A percentile compares a stretch with the other conserved stretches of the same genome.
phyloP scores from a whole-genome alignment of 2,113 vertebrate genomes.

The Myotis brandtii region DNA sequence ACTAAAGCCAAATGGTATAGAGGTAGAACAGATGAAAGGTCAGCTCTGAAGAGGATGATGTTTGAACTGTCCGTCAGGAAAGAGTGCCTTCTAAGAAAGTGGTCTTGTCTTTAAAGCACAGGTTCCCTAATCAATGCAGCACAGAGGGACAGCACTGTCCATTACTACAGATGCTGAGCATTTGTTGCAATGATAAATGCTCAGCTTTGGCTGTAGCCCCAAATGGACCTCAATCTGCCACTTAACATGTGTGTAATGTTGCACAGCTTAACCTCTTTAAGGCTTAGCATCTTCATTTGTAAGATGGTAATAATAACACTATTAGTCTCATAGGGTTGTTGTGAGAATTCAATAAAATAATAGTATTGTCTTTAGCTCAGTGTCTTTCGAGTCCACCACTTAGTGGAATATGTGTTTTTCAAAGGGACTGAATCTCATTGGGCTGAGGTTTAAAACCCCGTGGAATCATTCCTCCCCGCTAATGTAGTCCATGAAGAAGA shows the following conservation, averaged over 20 bases:
- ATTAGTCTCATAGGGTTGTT: background rate
- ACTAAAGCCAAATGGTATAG: background rate
- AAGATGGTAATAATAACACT: background rate
- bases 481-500: background rate
- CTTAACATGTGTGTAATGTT: background rate
- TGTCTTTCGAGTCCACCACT: background rate
- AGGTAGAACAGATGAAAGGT: background rate
- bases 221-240: background rate
- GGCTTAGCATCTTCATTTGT: background rate
- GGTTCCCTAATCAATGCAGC: background rate
- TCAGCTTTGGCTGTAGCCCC: background rate
- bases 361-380: background rate
- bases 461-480: background rate
- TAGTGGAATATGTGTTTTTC: slow-evolving; percentile 42
- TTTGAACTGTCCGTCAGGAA: background rate
- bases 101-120: background rate
- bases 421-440: slow-evolving; percentile 22
- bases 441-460: background rate
- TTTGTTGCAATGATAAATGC: background rate
- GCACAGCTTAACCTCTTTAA: background rate
- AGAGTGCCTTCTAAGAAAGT: background rate
- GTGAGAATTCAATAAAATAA: slow-evolving; percentile 19
- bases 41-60: background rate
- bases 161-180: accelerated
- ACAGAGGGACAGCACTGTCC: background rate